Conservation (phyloP, 2,888 invertebrate species). For the Platypus cylindrus region DNA sequence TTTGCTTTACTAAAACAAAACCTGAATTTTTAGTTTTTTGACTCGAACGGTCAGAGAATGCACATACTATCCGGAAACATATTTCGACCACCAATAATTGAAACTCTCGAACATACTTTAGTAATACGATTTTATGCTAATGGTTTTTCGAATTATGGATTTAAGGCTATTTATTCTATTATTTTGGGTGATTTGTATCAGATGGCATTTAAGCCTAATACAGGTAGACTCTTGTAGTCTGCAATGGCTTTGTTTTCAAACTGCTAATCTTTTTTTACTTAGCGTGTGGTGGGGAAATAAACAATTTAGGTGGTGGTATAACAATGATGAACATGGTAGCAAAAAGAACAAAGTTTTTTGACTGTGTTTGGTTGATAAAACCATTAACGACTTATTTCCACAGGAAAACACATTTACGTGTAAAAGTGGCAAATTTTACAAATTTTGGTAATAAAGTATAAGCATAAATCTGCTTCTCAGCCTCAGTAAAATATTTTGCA, state of each 20-base stretch:
- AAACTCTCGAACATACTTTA: constrained; percentile 49
- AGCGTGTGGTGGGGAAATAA: constrained; percentile 60
- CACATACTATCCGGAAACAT: constrained; percentile 51
- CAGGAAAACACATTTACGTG: constrained; percentile 53
- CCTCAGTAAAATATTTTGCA: constrained; percentile 25
- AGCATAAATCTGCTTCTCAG: background rate
- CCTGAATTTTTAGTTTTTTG: constrained; percentile 50
- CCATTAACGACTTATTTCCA: constrained; percentile 50
- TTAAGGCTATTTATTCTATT: constrained; percentile 43
- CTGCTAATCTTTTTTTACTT: constrained; percentile 9
- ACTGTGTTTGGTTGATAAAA: constrained; percentile 60
- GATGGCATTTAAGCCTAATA: constrained; percentile 18
- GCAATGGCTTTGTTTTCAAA: background rate
- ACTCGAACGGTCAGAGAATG: constrained; percentile 52
- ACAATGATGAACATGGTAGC: constrained; percentile 62
- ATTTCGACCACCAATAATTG: constrained; percentile 55
- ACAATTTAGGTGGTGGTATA: constrained; percentile 56
- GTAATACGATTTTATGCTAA: constrained; percentile 56
- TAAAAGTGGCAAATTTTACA: constrained; percentile 35
- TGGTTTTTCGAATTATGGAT: constrained; percentile 53
- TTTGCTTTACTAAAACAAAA: too few species aligned
- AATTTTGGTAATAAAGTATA: constrained; percentile 24
- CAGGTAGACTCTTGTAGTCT: constrained; percentile 15
- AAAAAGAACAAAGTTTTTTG: constrained; percentile 45
- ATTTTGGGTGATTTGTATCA: constrained; percentile 20